These are phyloP conservation scores for Agrotis clavis DNA, from an alignment of 2,888 invertebrate genomes.

Conservation along the genomic window DNA sequence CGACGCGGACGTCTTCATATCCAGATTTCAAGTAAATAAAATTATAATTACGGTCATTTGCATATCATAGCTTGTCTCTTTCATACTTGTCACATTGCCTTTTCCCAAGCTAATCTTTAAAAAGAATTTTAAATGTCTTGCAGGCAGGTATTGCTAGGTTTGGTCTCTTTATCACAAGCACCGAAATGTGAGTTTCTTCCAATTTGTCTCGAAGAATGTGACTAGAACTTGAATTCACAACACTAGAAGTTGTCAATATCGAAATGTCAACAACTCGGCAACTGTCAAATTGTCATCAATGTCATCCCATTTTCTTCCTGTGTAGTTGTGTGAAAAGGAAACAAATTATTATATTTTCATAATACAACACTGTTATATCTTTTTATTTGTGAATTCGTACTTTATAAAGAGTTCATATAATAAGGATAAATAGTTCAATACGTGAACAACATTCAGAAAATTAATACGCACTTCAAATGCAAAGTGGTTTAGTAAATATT, in stretches of 20 bases:
- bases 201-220: neutral
- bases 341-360: constrained; percentile 2
- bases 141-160: too few species aligned
- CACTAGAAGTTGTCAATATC: constrained; percentile 27
- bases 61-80: too few species aligned
- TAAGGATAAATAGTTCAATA: constrained; percentile 20
- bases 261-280: constrained; percentile 13
- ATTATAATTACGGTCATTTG: too few species aligned
- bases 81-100: too few species aligned
- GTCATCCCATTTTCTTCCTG: constrained; percentile 7
- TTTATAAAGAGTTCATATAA: constrained; percentile 19
- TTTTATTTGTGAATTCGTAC: constrained; percentile 14
- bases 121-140: too few species aligned
- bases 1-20: too few species aligned
- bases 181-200: too few species aligned
- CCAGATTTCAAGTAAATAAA: too few species aligned
- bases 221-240: neutral
- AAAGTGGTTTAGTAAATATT: constrained; percentile 60
- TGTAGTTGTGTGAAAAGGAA: neutral
- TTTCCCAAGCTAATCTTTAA: too few species aligned
- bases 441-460: constrained; percentile 16
- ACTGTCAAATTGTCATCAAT: neutral
- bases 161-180: too few species aligned
- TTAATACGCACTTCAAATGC: constrained; percentile 44
- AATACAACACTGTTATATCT: neutral